Evolutionary conservation across 1,140 invertebrate species (phyloP).

Genomic region (Zaprionus nigranus): DNA sequence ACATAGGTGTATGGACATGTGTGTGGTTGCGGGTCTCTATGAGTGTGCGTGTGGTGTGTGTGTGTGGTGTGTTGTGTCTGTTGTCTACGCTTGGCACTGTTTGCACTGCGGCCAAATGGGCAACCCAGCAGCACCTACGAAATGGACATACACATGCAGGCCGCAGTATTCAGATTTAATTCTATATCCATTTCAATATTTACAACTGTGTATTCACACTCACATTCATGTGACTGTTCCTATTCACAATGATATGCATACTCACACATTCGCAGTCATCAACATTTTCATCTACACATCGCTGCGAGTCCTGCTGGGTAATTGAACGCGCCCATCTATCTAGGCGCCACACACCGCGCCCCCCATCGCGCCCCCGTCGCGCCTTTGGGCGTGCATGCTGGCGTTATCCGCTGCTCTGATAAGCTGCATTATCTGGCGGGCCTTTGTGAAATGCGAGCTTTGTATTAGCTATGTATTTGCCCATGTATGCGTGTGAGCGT

Average conservation of each 20-base stretch:
- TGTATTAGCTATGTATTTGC: constrained; percentile 3
- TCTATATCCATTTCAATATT: not conserved
- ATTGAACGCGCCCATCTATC: constrained; percentile 8
- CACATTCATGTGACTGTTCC: not conserved
- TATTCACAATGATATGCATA: not conserved
- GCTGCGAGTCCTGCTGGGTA: constrained; percentile 12
- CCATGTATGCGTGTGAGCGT: constrained; percentile 7
- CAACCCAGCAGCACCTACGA: not conserved
- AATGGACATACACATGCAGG: not conserved
- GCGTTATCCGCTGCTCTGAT: constrained; percentile 60
- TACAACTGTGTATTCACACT: too few relatives aligned
- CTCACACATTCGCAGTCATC: not conserved
- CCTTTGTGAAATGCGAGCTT: constrained; percentile 48
- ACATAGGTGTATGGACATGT: constrained; percentile 11
- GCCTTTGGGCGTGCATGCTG: constrained; percentile 44
- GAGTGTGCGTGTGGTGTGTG: not conserved
- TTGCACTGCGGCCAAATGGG: not conserved
- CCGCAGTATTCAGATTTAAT: not conserved
- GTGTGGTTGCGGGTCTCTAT: constrained; percentile 13
- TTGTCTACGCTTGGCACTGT: not conserved
- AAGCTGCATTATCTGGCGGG: constrained; percentile 66
- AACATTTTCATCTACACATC: not conserved
- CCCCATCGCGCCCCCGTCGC: not conserved
- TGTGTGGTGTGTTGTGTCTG: constrained; percentile 19
- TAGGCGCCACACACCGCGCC: not conserved